Evolutionary conservation across 2,888 invertebrate species (phyloP).

Genomic region (Itoplectis maculator): DNA sequence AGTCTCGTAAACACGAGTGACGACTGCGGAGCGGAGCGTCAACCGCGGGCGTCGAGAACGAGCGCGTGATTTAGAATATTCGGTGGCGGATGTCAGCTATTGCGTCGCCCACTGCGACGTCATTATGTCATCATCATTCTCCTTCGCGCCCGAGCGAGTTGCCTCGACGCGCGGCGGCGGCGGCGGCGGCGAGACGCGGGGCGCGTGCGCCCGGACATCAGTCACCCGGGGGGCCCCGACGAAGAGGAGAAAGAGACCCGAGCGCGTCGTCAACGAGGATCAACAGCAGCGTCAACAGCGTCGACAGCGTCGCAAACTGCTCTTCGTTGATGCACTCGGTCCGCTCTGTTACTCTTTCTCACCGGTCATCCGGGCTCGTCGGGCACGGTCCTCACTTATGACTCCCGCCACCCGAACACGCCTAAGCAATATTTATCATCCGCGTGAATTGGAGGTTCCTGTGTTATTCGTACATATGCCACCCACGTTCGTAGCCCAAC

Average conservation of each 20-base stretch:
- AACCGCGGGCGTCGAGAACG: conserved; percentile 69
- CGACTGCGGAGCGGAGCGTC: conserved; percentile 64
- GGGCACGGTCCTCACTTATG: conserved; percentile 39
- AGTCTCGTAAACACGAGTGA: conserved; percentile 76
- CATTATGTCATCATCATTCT: conserved; percentile 85
- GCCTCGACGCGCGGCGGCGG: no score
- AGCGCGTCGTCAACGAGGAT: conserved; percentile 31
- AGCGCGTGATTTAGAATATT: conserved; percentile 83
- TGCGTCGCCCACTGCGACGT: conserved; percentile 84
- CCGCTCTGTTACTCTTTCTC: conserved; percentile 14
- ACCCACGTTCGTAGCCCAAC: conserved; percentile 73
- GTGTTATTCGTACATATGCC: conserved; percentile 78
- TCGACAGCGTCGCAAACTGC: no score
- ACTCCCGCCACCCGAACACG: conserved; percentile 70
- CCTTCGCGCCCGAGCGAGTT: conserved; percentile 78
- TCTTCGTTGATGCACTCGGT: conserved; percentile 59
- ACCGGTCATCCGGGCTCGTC: conserved; percentile 32
- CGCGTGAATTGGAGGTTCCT: conserved; percentile 82
- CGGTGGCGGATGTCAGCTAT: conserved; percentile 84
- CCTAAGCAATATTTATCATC: conserved; percentile 82
- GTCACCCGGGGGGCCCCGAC: conserved; percentile 79
- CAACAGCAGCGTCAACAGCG: conserved; percentile 58
- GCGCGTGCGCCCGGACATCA: conserved; percentile 81
- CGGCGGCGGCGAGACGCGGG: conserved; percentile 82
- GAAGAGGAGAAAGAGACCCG: conserved; percentile 58